Conservation (phyloP, 2,113 vertebrate genomes). For the Heterotis niloticus region DNA sequence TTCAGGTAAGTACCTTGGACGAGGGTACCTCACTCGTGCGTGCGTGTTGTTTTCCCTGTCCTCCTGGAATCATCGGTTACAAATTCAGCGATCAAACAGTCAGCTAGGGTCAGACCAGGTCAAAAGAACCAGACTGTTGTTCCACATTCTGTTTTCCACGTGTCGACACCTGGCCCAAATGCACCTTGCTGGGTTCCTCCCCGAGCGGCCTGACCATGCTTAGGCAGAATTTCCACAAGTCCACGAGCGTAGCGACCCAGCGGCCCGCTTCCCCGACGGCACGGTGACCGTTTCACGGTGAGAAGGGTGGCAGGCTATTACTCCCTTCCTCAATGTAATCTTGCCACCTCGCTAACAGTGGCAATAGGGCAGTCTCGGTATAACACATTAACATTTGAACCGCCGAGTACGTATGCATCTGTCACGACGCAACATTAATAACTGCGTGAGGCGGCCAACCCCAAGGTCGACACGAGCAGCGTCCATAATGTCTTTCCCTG, state of each 20-base stretch:
- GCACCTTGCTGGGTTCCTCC: no score
- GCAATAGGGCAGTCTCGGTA: background rate
- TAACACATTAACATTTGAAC: background rate
- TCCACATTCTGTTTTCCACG: no score
- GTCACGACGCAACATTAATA: background rate
- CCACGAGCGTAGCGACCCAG: no score
- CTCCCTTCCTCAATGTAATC: background rate
- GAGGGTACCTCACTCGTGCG: no score
- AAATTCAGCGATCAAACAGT: no score
- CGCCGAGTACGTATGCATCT: background rate
- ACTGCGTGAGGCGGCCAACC: background rate
- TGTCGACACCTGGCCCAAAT: no score
- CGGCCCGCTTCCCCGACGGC: background rate
- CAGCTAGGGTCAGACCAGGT: background rate
- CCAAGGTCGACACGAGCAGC: background rate
- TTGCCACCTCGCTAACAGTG: background rate
- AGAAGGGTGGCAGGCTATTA: background rate
- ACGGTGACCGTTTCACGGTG: background rate
- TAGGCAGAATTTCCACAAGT: no score
- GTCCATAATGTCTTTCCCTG: conserved; percentile 2
- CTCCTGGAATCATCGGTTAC: no score
- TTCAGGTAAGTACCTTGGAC: no score
- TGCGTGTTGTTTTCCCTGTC: background rate
- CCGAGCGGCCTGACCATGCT: no score
- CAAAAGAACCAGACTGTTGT: no score